Evolutionary conservation across 2,888 invertebrate genomes (phyloP).

Genomic region (Cryptocephalus primarius): DNA sequence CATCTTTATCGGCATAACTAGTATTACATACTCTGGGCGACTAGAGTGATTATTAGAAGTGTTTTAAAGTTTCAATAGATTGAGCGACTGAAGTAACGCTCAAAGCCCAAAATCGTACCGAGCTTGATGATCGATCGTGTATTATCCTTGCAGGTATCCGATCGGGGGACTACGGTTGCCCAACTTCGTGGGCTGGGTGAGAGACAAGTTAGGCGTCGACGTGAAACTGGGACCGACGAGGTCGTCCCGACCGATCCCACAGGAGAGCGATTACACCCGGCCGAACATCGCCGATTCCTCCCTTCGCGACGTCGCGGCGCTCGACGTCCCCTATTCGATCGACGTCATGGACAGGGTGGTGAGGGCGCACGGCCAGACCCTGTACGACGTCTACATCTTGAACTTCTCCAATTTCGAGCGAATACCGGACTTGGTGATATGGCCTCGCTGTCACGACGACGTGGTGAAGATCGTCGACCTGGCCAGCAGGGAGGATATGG

Average conservation of each 20-base stretch:
- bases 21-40: no score
- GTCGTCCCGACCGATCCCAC: constrained; percentile 45
- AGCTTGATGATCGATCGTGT: no score
- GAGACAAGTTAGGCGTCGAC: constrained; percentile 58
- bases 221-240: constrained; percentile 36
- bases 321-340: constrained; percentile 50
- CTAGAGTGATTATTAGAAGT: no score
- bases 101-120: no score
- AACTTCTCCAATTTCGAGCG: constrained; percentile 63
- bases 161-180: constrained; percentile 65
- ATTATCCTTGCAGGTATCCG: constrained; percentile 56
- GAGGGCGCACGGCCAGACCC: constrained; percentile 85
- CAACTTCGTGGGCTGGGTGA: constrained; percentile 71
- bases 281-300: constrained; percentile 53
- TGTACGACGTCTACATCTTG: constrained; percentile 77
- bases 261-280: constrained; percentile 48
- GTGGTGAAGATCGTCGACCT: constrained; percentile 69
- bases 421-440: constrained; percentile 88
- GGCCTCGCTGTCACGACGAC: constrained; percentile 83
- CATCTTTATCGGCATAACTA: no score
- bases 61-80: no score
- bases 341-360: constrained; percentile 70
- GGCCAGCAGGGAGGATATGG: constrained; percentile 64
- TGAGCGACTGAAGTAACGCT: no score
- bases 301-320: constrained; percentile 43